Base-by-base conservation (phyloP, 2,113 vertebrate species). In the Tringa solitaria region DNA sequence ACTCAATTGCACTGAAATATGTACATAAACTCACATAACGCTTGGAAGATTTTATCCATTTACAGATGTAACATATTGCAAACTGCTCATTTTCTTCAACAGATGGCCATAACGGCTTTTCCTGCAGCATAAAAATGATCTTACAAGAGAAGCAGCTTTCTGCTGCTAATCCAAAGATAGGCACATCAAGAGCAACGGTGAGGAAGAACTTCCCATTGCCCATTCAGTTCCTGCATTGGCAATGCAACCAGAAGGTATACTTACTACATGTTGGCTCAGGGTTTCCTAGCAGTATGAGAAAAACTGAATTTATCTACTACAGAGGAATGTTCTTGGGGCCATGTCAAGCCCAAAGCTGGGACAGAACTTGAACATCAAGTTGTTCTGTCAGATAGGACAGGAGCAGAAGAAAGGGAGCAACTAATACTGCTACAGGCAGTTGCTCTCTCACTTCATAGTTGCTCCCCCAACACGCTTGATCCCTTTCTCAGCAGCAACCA, bases 11-110 rank as follows among this genome's bases (percentile, higher is more conserved):
- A 54, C 35, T n/a, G 4, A 73, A 94, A 37, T 80, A 88, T 79
- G 87, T 65, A 35, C 56, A 91, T n/a, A 96, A 95, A 96, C 84
- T 91, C 81, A 81, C 1, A 12, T 27, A 93, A 73, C n/a, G 72
- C 59, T 68, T 96, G 90, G 72, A 91, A 94, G 84, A 75, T 45
- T 94, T 95, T 77, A 90, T 64, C 79, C 93, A 67, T 84, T 93
- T 97, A 96, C 93, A 95, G 95, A 91, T 91, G 90, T 84, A 97
- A 87, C 95, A 97, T 95, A 96, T 93, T 95, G 95, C 96, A 94
- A 93, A 96, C 92, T 95, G 95, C 92, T 96, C 87, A 70, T 94
- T 96, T 94, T 63, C 93, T 61, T 73, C 83, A 93, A 89, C 95
- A 97, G 95, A 96, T 96, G 93, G 96, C 87, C 78, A 20, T 23